A percentile compares a stretch with the other conserved stretches of the same genome.
These are phyloP conservation scores for Ophioderma brevispina DNA, from an alignment of 35 echinoderm and acorn worm genomes.

Conservation along the genomic window DNA sequence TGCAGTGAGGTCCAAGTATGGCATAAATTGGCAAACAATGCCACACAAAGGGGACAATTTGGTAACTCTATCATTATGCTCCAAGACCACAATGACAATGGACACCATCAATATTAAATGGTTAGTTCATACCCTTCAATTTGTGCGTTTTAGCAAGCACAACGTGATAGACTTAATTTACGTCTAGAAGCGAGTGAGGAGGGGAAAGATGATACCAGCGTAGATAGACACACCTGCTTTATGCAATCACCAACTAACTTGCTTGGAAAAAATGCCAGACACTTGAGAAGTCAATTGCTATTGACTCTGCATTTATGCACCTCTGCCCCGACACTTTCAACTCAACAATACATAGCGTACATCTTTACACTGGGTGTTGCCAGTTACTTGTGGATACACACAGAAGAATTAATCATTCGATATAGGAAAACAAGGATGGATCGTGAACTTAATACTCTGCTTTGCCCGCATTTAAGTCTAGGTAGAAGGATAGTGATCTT, in stretches of 20 bases:
- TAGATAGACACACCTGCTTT: neutral
- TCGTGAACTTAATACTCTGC: no score
- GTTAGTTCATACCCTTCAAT: conserved; percentile 5
- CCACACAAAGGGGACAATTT: neutral
- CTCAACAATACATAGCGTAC: neutral
- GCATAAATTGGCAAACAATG: neutral
- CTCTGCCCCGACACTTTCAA: neutral
- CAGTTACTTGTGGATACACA: neutral
- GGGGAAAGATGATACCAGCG: neutral
- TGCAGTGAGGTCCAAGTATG: no score
- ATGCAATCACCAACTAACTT: neutral
- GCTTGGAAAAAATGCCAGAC: neutral
- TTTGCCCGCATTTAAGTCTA: no score
- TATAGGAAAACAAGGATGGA: no score
- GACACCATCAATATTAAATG: neutral
- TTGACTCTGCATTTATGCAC: neutral
- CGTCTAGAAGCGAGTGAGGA: neutral
- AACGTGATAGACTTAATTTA: neutral
- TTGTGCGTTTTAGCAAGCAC: neutral
- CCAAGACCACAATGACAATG: neutral
- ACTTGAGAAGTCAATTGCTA: conserved; percentile 13
- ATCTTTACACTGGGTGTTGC: neutral
- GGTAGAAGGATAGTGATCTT: no score
- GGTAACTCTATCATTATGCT: neutral
- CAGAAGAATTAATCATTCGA: no score